phyloP scores from a whole-genome alignment of 2,888 invertebrate species.

The Oegoconia quadripuncta region DNA sequence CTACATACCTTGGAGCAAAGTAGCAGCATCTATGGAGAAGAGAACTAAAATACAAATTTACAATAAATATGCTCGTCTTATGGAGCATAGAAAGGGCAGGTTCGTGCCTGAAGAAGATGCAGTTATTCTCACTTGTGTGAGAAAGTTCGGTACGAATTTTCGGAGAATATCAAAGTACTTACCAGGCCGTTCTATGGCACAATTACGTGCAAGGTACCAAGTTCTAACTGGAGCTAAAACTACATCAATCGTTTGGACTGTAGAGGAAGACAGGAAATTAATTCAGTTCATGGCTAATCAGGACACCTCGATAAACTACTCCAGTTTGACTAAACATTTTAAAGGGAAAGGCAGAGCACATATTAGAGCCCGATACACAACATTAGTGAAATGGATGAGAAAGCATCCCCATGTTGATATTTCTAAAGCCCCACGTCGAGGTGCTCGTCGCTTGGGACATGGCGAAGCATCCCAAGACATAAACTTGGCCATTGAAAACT shows the following conservation, averaged over 20 bases:
- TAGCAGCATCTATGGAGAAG: constrained; percentile 80
- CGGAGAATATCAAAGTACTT: constrained; percentile 78
- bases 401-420: constrained; percentile 43
- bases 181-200: constrained; percentile 80
- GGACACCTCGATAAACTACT: constrained; percentile 50
- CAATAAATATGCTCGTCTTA: constrained; percentile 67
- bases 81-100: constrained; percentile 75
- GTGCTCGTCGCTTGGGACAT: constrained; percentile 19
- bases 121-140: constrained; percentile 79
- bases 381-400: constrained; percentile 55
- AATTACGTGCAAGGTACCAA: constrained; percentile 80
- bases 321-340: constrained; percentile 57
- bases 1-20: constrained; percentile 86
- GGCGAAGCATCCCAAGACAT: constrained; percentile 29
- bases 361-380: constrained; percentile 72
- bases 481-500: constrained; percentile 28
- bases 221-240: constrained; percentile 56
- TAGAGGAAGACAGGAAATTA: constrained; percentile 80
- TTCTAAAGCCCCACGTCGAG: constrained; percentile 35
- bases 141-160: constrained; percentile 81
- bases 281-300: constrained; percentile 73
- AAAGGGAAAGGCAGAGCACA: constrained; percentile 67
- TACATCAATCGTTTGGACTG: constrained; percentile 77
- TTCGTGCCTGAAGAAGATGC: constrained; percentile 84
- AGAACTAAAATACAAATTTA: constrained; percentile 83